phyloP scores from a whole-genome alignment of 1,140 invertebrate species.

The Streblospio benedicti region DNA sequence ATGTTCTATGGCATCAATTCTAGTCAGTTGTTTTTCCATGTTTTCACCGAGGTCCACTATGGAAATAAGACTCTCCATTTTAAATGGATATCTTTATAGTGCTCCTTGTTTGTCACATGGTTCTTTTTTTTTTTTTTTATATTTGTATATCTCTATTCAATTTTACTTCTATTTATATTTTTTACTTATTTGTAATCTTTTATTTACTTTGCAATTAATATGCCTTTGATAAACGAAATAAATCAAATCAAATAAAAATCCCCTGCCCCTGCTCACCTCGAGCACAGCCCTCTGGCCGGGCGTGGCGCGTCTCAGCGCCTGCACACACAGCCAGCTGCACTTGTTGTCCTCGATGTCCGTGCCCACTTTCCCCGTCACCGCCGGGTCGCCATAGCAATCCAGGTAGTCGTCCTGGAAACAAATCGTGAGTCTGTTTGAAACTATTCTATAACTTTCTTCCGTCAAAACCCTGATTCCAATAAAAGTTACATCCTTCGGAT shows the following conservation, averaged over 20 bases:
- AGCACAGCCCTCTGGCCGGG: conserved; percentile 64
- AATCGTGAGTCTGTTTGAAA: background rate
- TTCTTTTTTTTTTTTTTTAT: background rate
- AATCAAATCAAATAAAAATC: background rate
- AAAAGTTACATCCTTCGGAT: too few relatives aligned
- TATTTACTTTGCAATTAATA: background rate
- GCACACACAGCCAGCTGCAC: conserved; percentile 88
- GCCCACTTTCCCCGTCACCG: conserved; percentile 76
- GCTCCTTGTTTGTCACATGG: conserved; percentile 1
- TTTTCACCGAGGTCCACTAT: too few relatives aligned
- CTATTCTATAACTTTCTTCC: background rate
- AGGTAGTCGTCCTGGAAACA: conserved; percentile 71
- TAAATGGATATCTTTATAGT: background rate
- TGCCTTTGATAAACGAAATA: background rate
- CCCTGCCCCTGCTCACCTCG: conserved; percentile 47
- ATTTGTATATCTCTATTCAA: background rate
- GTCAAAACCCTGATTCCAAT: background rate
- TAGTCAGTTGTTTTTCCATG: too few relatives aligned
- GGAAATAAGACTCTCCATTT: too few relatives aligned
- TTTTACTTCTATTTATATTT: background rate
- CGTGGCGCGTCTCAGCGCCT: conserved; percentile 70
- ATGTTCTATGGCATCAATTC: too few relatives aligned
- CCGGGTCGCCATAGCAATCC: conserved; percentile 81
- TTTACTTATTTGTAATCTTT: background rate
- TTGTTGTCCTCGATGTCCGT: conserved; percentile 92